Evolutionary conservation across 2,888 invertebrate genomes (phyloP).

Genomic region (Amiota mariae): DNA sequence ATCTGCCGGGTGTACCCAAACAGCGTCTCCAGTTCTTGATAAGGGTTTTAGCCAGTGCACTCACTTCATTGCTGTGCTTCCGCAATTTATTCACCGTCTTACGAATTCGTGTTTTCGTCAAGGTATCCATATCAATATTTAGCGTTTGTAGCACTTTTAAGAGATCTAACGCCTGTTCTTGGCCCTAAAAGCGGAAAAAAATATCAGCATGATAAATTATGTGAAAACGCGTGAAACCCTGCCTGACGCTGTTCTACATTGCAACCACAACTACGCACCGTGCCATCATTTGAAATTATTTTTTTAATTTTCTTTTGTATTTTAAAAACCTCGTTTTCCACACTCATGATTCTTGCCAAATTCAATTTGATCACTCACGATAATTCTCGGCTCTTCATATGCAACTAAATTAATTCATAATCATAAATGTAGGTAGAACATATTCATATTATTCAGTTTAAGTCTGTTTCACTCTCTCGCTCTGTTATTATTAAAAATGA

Average conservation of each 20-base stretch:
- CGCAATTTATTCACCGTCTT: conserved; percentile 98
- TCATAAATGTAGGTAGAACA: too few relatives aligned
- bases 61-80: conserved; percentile 94
- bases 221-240: neutral
- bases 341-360: conserved; percentile 79
- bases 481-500: too few relatives aligned
- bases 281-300: conserved; percentile 92
- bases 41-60: conserved; percentile 93
- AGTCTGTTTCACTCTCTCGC: too few relatives aligned
- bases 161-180: conserved; percentile 92
- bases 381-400: too few relatives aligned
- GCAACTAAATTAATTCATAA: too few relatives aligned
- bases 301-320: conserved; percentile 97
- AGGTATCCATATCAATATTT: conserved; percentile 92
- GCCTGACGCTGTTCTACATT: neutral
- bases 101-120: conserved; percentile 97
- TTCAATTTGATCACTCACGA: too few relatives aligned
- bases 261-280: conserved; percentile 77
- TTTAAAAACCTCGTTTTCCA: conserved; percentile 94
- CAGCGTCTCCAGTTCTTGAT: conserved; percentile 99
- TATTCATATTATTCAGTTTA: too few relatives aligned
- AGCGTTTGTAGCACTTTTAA: conserved; percentile 90
- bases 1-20: conserved; percentile 76
- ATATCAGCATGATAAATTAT: neutral
- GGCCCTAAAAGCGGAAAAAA: conserved; percentile 79